Conservation (phyloP, 2,113 vertebrate genomes). For the Melierax canorus region DNA sequence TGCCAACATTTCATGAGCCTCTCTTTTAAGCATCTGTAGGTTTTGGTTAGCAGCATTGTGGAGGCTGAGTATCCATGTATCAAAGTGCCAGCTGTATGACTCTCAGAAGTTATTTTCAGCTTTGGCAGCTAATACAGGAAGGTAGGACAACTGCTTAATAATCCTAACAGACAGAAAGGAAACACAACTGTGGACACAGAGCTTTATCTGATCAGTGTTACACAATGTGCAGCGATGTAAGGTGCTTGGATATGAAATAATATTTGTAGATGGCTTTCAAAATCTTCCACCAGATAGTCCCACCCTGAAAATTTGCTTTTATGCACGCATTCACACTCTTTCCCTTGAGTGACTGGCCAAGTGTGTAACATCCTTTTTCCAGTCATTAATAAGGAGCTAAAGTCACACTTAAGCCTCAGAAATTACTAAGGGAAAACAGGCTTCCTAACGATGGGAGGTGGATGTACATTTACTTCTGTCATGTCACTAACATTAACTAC, state of each 20-base stretch:
- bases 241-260: neutral
- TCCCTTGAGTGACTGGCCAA: neutral
- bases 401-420: neutral
- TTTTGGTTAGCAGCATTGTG: neutral
- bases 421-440: neutral
- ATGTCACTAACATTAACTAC: neutral
- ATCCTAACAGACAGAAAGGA: neutral
- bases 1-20: neutral
- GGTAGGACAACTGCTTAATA: neutral
- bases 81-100: neutral
- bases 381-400: neutral
- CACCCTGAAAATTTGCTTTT: neutral
- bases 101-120: neutral
- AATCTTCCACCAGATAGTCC: neutral
- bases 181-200: neutral
- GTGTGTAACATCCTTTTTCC: neutral
- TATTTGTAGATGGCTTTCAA: neutral
- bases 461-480: neutral
- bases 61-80: neutral
- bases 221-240: neutral
- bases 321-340: rapidly evolving
- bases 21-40: neutral
- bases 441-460: neutral
- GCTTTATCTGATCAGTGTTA: neutral
- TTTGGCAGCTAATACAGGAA: neutral